Base-by-base conservation (phyloP, 2,797 vertebrate genomes). In the Antrozous pallidus region DNA sequence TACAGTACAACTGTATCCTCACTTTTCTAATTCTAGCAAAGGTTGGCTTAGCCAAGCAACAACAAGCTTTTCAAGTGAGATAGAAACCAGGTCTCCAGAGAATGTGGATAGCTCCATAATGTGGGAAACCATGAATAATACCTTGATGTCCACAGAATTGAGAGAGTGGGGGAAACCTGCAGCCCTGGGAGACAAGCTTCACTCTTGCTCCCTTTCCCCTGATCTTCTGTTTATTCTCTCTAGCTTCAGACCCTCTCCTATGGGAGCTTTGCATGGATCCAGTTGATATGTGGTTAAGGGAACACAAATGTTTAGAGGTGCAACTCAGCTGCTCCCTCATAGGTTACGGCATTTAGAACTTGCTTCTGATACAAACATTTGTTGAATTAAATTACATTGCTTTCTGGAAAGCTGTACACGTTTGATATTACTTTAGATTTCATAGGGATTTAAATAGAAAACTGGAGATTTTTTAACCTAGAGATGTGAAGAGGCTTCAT, bases 371-470 rank as follows among this genome's bases (percentile, higher is more conserved):
- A 71, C 54, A 91, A 73, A 81, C 54, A 71, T 54, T 75, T 90
- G 71, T 84, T 80, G 31, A 80, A 12, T 58, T 88, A 94, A 92
- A 63, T 77, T 20, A 83, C 87, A 88, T 12, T 54, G 13, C 28
- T 88, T 78, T 85, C 47, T 45, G 49, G 74, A 89, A 74, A 90
- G 2, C 33, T 71, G 0, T 8, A 26, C 0, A 38, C 5, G 47
- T 95, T 77, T 45, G 3, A 38, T 61, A 67, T 77, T 63, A 67
- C n/a, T 61, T 67, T 88, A 65, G 51, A 75, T 92, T 88, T 92
- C 63, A 79, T 17, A 61, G 18, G 8, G 2, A 75, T 80, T 94
- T 92, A 87, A 87, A n/a, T 24, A 71, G 24, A 90, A 94, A 93
- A 56, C 6, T 42, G 61, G 26, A 69, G 17, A 17, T 83, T 88